These are phyloP conservation scores for Hyles euphorbiae DNA, from an alignment of 1,140 invertebrate species.

Conservation along the genomic window DNA sequence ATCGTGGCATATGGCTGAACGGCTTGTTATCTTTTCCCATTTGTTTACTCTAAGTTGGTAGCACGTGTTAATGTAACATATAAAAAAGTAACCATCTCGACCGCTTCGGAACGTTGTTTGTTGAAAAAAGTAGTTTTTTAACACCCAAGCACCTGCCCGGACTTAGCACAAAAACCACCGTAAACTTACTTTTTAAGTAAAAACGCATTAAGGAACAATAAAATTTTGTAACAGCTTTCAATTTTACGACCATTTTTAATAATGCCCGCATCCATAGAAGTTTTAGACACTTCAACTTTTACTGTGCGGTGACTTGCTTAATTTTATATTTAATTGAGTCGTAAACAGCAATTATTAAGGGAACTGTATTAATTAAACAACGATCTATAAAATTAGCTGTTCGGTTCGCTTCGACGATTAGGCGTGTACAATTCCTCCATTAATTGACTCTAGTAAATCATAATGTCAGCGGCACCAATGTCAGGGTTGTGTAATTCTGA, in stretches of 20 bases:
- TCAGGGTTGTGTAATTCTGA: too few species aligned
- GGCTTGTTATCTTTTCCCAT: constrained; percentile 22
- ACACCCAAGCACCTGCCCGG: constrained; percentile 29
- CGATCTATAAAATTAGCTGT: background rate
- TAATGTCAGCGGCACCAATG: too few species aligned
- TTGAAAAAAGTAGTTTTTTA: constrained; percentile 1
- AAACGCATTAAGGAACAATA: constrained; percentile 52
- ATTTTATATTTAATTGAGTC: constrained; percentile 15
- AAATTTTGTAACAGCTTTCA: constrained; percentile 22
- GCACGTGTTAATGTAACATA: constrained; percentile 40
- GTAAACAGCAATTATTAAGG: constrained; percentile 10
- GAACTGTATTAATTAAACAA: background rate
- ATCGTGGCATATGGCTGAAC: constrained; percentile 25
- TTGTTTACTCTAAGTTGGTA: constrained; percentile 32
- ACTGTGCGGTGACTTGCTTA: constrained; percentile 14
- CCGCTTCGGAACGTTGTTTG: constrained; percentile 6
- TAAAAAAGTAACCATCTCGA: constrained; percentile 22
- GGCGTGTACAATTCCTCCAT: too few species aligned
- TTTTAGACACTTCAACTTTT: constrained; percentile 5
- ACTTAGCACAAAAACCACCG: constrained; percentile 31
- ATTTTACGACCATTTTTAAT: constrained; percentile 17
- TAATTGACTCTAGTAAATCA: too few species aligned
- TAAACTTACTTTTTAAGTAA: constrained; percentile 47
- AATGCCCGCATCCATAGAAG: constrained; percentile 8
- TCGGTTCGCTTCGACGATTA: too few species aligned